phyloP scores from a whole-genome alignment of 1,140 invertebrate species.

The Orchesella cincta region DNA sequence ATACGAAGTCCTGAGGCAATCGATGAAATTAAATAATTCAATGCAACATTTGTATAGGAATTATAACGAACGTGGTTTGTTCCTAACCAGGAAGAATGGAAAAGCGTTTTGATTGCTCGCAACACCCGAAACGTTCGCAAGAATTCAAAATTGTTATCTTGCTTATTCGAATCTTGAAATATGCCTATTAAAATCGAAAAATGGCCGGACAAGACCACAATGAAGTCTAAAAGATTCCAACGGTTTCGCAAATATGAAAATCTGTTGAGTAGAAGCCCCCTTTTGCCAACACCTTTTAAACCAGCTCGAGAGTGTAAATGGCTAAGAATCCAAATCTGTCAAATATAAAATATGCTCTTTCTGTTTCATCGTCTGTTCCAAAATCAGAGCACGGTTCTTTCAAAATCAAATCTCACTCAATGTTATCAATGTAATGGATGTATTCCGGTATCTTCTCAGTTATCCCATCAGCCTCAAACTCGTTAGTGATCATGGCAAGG shows the following conservation, averaged over 20 bases:
- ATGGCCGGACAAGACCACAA: conserved; percentile 89
- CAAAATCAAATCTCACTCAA: too few species aligned
- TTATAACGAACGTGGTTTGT: too few species aligned
- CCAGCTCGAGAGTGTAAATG: conserved; percentile 92
- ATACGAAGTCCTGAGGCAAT: conserved; percentile 77
- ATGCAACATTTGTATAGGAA: too few species aligned
- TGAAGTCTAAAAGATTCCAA: conserved; percentile 96
- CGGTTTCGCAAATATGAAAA: conserved; percentile 93
- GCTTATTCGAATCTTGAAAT: conserved; percentile 48
- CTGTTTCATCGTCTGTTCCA: too few species aligned
- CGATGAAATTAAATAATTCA: too few species aligned
- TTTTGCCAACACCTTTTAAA: conserved; percentile 90
- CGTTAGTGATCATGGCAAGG: conserved; percentile 74
- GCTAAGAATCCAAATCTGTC: conserved; percentile 92
- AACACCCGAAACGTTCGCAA: conserved; percentile 62
- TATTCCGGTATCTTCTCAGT: neutral
- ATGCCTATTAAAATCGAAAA: conserved; percentile 64
- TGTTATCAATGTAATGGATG: neutral
- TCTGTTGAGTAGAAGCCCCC: conserved; percentile 91
- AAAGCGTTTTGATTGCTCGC: conserved; percentile 62
- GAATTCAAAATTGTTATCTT: conserved; percentile 65
- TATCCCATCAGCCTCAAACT: neutral
- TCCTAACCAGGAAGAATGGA: too few species aligned
- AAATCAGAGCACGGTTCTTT: too few species aligned
- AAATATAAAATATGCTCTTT: too few species aligned